Evolutionary conservation across 2,797 vertebrate species (phyloP), one percentile per base, ranked within the genome.

Genomic region (Xiphorhynchus erythropygius): DNA sequence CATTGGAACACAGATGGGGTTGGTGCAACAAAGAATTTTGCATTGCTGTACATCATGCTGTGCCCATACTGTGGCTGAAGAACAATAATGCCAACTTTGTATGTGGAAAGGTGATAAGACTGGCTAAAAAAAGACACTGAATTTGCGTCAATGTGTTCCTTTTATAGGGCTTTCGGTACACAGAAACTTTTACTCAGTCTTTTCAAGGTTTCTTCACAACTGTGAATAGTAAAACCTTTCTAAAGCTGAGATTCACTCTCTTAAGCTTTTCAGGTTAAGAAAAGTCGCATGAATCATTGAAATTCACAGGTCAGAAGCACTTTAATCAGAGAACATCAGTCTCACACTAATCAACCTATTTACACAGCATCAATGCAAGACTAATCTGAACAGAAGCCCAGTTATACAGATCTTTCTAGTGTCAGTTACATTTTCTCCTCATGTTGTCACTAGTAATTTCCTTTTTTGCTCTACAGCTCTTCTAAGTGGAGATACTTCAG

Each of bases 121-220:
- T 70, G 59, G 49, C 79, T 95, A 73, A 89, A 96, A 94, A 94
- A 95, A 89, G 79, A 33, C 50, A 50, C 57, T 52, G 90, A 49
- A 84, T 88, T 73, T 94, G 63, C 24, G 39, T 97, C 94, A 91
- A 0, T 86, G 56, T 7, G 0, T 91, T 90, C 39, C 42, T 91
- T 94, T 91, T 88, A 65, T 94, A 91, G 79, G 71, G 49, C 84
- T 76, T 82, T 83, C 67, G 67, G 55, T 73, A 87, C 78, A 25
- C 9, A 4, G 49, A 85, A 94, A 86, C 18, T 79, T 86, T 53
- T 65, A 67, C 59, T 94, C 13, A 7, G 55, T 68, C 30, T 90
- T 94, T 90, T 88, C 69, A 93, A 88, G 69, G 44, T 91, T 94
- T 93, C 69, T 88, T 91, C 83, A 37, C 15, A 63, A 63, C 55